Evolutionary conservation across 2,888 invertebrate genomes (phyloP).

Genomic region (Steinernema carpocapsae): DNA sequence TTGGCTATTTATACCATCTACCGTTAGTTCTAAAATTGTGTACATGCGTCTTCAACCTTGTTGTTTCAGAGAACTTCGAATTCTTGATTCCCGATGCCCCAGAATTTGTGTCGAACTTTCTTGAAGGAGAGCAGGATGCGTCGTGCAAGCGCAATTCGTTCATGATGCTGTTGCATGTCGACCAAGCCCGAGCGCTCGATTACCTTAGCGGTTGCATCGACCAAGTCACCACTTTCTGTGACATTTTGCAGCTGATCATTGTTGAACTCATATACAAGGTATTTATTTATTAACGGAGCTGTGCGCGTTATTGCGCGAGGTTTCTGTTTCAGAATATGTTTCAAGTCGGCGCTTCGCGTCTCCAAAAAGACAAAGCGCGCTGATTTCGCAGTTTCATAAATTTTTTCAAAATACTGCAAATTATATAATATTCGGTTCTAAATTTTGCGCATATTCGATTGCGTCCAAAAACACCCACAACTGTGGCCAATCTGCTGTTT

Average conservation of each 20-base stretch:
- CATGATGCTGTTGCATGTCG: slow-evolving; percentile 95
- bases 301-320: no score
- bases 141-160: slow-evolving; percentile 98
- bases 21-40: slow-evolving; percentile 73
- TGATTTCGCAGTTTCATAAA: no score
- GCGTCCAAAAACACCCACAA: no score
- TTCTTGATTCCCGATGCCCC: slow-evolving; percentile 98
- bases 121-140: slow-evolving; percentile 97
- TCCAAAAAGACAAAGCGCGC: no score
- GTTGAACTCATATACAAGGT: slow-evolving; percentile 99
- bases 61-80: slow-evolving; percentile 80
- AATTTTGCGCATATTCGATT: no score
- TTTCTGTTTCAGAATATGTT: no score
- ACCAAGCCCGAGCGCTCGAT: slow-evolving; percentile 80
- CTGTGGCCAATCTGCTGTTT: no score
- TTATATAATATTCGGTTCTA: no score
- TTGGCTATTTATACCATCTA: slow-evolving; percentile 98
- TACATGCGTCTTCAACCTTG: not conserved
- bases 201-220: slow-evolving; percentile 96
- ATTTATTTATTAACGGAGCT: no score
- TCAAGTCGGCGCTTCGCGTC: no score
- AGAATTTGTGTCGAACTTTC: slow-evolving; percentile 88
- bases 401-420: no score
- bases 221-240: slow-evolving; percentile 88
- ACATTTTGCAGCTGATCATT: slow-evolving; percentile 95